Conservation (phyloP, 2,888 invertebrate genomes). For the Chrysolina haemoptera region DNA sequence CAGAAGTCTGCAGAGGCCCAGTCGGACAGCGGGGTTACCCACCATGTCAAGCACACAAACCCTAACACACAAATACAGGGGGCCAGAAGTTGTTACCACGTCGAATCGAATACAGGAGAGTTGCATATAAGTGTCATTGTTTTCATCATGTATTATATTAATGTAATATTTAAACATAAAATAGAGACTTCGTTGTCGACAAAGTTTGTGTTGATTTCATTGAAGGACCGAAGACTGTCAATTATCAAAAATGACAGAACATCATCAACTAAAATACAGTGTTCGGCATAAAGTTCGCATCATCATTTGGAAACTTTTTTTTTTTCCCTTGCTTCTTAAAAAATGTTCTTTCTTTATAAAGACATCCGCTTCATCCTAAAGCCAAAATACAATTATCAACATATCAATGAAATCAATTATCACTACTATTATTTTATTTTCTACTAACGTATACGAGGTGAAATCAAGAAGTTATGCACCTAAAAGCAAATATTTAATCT, state of each 20-base stretch:
- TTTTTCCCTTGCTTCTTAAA: too few relatives aligned
- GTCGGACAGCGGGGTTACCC: conserved; percentile 59
- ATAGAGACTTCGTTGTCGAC: conserved; percentile 45
- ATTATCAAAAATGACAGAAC: not conserved
- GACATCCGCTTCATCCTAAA: too few relatives aligned
- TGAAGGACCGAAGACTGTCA: not conserved
- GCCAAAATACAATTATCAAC: too few relatives aligned
- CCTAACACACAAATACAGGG: conserved; percentile 84
- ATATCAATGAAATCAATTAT: too few relatives aligned
- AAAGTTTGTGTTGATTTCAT: not conserved
- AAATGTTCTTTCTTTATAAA: too few relatives aligned
- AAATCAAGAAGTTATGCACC: too few relatives aligned
- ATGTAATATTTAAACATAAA: conserved; percentile 57
- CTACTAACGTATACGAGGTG: too few relatives aligned
- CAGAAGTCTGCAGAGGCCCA: conserved; percentile 77
- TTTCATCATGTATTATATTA: conserved; percentile 69
- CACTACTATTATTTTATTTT: too few relatives aligned
- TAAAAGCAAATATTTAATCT: too few relatives aligned
- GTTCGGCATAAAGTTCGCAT: too few relatives aligned
- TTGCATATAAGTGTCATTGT: conserved; percentile 83
- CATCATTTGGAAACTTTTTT: too few relatives aligned
- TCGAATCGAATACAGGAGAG: conserved; percentile 92
- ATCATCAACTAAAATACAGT: not conserved
- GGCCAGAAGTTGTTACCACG: conserved; percentile 89
- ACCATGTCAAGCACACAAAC: conserved; percentile 78